Evolutionary conservation across 2,888 invertebrate species (phyloP), one percentile per base, ranked within the genome.

Genomic region (Coenonympha arcania): DNA sequence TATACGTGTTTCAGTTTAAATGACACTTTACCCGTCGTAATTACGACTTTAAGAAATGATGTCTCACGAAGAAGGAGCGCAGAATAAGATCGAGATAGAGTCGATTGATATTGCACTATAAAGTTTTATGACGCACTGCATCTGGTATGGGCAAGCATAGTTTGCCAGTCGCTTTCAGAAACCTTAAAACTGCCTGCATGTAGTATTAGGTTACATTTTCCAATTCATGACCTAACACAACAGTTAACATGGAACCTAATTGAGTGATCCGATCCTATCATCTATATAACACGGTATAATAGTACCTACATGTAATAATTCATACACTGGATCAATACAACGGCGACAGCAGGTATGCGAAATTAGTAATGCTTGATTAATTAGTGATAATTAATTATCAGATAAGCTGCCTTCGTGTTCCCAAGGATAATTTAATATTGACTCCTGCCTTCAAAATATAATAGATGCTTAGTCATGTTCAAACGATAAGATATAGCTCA

Each of bases 231-330:
- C 43, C 50, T 47, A 50, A 46, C 46, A 46, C 46, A 45, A 49
- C 40, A 39, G 40, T 33, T 22, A 39, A 39, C 44, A 44, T 15
- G 34, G 24, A 24, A 16, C 47, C 50, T 54, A 50, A 54, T 54
- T 54, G 37, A 34, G 39, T 47, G 44, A 44, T 44, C 33, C 43
- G 47, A 50, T 42, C 39, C 22, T n/a, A n/a, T n/a, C n/a, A n/a
- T n/a, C n/a, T n/a, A n/a, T 18, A 33, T 19, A 47, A 39, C 50
- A 50, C 40, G 33, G 36, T 43, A 47, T 49, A 50, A 41, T 47
- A 42, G 22, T 48, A 20, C 24, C n/a, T n/a, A n/a, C n/a, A n/a
- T 49, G 46, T 34, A 55, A 52, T 52, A 52, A 52, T 52, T 55
- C 34, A 43, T 47, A 47, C 15, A 24, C 1, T 42, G 26, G 42